These are phyloP conservation scores for Andrena chrysosceles DNA, from an alignment of 2,888 invertebrate species.

Conservation along the genomic window DNA sequence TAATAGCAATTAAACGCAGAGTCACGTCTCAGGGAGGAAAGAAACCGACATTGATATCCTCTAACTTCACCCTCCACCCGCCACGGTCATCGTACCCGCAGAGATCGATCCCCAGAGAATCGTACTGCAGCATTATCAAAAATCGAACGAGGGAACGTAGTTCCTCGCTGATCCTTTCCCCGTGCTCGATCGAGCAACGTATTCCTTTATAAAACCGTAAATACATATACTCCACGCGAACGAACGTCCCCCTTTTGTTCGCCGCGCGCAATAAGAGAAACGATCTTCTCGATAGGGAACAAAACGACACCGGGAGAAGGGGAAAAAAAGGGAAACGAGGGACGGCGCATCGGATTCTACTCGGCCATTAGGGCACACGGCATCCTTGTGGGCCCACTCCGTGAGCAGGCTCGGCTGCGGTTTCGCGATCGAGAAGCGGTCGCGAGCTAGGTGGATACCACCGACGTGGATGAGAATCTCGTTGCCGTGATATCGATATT, in stretches of 20 bases:
- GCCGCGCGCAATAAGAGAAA: slow-evolving; percentile 31
- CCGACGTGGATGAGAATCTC: slow-evolving; percentile 53
- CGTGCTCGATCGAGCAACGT: neutral
- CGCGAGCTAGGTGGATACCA: slow-evolving; percentile 46
- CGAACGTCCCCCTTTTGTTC: slow-evolving; percentile 33
- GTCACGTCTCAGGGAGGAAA: neutral
- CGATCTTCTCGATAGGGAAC: slow-evolving; percentile 36
- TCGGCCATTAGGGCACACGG: slow-evolving; percentile 69
- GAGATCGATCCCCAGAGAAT: too few relatives aligned
- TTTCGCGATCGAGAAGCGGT: slow-evolving; percentile 66
- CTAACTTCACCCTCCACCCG: neutral
- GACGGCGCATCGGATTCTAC: slow-evolving; percentile 43
- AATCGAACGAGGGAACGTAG: neutral
- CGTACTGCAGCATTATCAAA: neutral
- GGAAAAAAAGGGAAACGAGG: slow-evolving; percentile 27
- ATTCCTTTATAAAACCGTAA: slow-evolving; percentile 24
- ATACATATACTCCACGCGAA: slow-evolving; percentile 19
- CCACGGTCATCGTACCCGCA: too few relatives aligned
- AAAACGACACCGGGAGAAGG: slow-evolving; percentile 2
- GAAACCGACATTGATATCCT: neutral
- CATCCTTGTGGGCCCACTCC: slow-evolving; percentile 38
- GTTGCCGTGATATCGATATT: slow-evolving; percentile 65
- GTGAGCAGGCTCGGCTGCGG: slow-evolving; percentile 62
- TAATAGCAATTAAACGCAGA: neutral
- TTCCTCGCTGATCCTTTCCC: neutral